Evolutionary conservation across 1,140 invertebrate species (phyloP).

Genomic region (Caenorhabditis briggsae): DNA sequence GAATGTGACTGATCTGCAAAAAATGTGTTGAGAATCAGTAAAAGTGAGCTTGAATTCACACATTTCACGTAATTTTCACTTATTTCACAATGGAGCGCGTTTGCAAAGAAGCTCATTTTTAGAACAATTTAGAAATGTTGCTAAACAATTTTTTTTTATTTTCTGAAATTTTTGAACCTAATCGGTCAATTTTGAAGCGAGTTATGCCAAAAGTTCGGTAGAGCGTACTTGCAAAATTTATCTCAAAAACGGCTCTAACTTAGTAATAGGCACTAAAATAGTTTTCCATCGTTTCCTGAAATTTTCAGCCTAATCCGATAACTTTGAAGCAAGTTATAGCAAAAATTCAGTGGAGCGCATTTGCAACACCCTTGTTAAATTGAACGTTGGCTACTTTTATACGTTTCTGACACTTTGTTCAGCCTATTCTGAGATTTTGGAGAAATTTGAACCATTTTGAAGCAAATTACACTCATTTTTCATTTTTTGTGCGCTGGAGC

Average conservation of each 20-base stretch:
- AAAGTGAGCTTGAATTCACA: not conserved
- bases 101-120: too few species aligned
- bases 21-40: not conserved
- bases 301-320: not conserved
- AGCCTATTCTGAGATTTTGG: too few species aligned
- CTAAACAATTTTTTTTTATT: too few species aligned
- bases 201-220: not conserved
- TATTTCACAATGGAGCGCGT: too few species aligned
- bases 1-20: slow-evolving; percentile 32
- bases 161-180: not conserved
- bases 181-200: not conserved
- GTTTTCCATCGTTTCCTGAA: not conserved
- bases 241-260: too few species aligned
- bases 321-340: not conserved
- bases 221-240: not conserved
- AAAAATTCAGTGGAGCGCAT: slow-evolving; percentile 8
- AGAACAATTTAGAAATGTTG: too few species aligned
- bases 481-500: not conserved
- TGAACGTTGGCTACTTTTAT: too few species aligned
- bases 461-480: not conserved
- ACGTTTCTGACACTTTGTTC: too few species aligned
- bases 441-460: too few species aligned
- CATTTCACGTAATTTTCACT: not conserved
- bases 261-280: too few species aligned
- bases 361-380: not conserved